Percentiles rank a stretch among this genome's conserved stretches.
Evolutionary conservation across 2,113 vertebrate genomes (phyloP).

Genomic region (Dipodomys merriami): DNA sequence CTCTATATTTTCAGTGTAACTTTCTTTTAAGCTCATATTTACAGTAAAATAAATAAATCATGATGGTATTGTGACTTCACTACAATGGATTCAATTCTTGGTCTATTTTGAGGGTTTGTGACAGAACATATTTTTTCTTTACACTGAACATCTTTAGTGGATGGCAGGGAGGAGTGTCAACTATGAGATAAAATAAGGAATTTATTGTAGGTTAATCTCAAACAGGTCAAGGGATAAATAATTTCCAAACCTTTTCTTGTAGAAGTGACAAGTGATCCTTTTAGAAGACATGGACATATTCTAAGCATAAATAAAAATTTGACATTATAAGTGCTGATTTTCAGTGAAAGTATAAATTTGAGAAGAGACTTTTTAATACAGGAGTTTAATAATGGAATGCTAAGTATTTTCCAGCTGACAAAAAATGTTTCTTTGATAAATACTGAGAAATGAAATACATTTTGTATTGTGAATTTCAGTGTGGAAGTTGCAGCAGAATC

Average conservation of each 20-base stretch:
- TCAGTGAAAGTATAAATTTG: constrained; percentile 68
- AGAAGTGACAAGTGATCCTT: constrained; percentile 63
- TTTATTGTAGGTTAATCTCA: constrained; percentile 65
- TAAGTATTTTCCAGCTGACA: constrained; percentile 22
- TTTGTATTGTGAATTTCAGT: not conserved
- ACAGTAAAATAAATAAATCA: constrained; percentile 33
- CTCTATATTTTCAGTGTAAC: not conserved
- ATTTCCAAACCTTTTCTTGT: constrained; percentile 64
- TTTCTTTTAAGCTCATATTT: not conserved
- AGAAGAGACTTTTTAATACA: constrained; percentile 22
- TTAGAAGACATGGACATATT: constrained; percentile 36
- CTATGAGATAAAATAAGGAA: constrained; percentile 7
- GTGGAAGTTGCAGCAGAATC: not conserved
- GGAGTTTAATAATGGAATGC: not conserved
- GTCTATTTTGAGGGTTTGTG: not conserved
- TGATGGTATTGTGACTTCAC: not conserved
- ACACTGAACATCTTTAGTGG: not conserved
- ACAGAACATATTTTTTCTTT: not conserved
- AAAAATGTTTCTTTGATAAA: not conserved
- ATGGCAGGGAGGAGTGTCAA: not conserved
- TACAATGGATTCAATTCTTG: not conserved
- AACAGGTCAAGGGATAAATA: constrained; percentile 65
- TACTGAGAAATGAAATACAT: not conserved
- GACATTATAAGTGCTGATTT: constrained; percentile 55
- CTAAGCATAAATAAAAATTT: constrained; percentile 59